Percentiles rank a stretch among this genome's conserved stretches.
phyloP scores from a whole-genome alignment of 1,140 invertebrate species.

The Mactra quadrangularis region DNA sequence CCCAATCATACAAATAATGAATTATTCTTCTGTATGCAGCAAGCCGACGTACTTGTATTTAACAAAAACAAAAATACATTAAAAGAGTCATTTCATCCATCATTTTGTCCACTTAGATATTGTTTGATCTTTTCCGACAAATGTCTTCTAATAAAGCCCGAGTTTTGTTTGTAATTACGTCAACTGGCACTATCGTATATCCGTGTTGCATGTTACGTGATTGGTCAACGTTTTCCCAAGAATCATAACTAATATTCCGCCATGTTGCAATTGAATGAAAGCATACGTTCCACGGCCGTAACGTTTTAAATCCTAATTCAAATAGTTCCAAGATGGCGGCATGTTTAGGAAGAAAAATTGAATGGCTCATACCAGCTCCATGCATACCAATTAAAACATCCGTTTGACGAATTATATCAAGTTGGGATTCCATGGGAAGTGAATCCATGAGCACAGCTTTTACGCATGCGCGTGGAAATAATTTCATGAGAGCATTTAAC shows the following conservation, averaged over 20 bases:
- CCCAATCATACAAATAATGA: too few species aligned
- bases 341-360: constrained; percentile 97
- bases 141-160: constrained; percentile 1
- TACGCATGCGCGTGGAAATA: constrained; percentile 57
- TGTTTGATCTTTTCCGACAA: too few species aligned
- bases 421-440: constrained; percentile 72
- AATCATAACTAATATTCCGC: constrained; percentile 73
- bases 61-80: too few species aligned
- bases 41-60: too few species aligned
- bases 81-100: too few species aligned
- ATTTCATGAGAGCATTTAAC: constrained; percentile 49
- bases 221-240: constrained; percentile 72
- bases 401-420: constrained; percentile 86
- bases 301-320: constrained; percentile 64
- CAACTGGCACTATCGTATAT: constrained; percentile 66
- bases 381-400: constrained; percentile 98
- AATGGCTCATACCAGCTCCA: constrained; percentile 96
- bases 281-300: constrained; percentile 63
- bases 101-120: too few species aligned
- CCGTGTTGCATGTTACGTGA: constrained; percentile 60
- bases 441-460: constrained; percentile 71
- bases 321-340: constrained; percentile 96
- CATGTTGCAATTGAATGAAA: constrained; percentile 77
- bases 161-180: constrained; percentile 36
- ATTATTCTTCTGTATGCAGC: too few species aligned